These are phyloP conservation scores for Pangasius larnaudii DNA, from an alignment of 2,797 vertebrate genomes.

Conservation along the genomic window DNA sequence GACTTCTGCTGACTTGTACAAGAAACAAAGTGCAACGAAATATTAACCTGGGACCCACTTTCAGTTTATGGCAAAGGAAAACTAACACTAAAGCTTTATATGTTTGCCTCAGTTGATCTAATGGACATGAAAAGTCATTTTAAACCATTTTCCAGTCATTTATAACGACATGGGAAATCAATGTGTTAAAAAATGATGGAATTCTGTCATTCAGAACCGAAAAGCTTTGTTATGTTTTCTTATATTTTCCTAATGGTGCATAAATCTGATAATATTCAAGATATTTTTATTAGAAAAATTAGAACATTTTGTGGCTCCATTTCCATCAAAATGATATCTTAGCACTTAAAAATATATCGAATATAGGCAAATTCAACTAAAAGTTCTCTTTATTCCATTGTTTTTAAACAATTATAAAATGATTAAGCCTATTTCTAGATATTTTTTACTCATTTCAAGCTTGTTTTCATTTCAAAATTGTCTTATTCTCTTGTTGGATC, in stretches of 20 bases:
- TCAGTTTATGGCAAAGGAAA: not conserved
- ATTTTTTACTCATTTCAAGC: not conserved
- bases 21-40: not conserved
- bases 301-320: not conserved
- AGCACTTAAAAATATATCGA: not conserved
- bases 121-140: not conserved
- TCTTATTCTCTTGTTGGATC: not conserved
- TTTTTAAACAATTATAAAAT: not conserved
- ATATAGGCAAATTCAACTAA: not conserved
- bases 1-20: conserved; percentile 67
- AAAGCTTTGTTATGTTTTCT: not conserved
- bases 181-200: not conserved
- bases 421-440: not conserved
- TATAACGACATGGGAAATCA: not conserved
- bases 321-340: not conserved
- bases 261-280: not conserved
- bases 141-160: not conserved
- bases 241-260: not conserved
- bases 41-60: not conserved
- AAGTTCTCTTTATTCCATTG: not conserved
- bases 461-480: no score
- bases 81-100: not conserved
- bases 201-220: not conserved
- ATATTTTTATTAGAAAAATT: not conserved
- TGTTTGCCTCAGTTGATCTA: no score